A percentile compares a stretch with the other conserved stretches of the same genome.
Conservation (phyloP, 1,140 invertebrate genomes). For the Araneus ventricosus region DNA sequence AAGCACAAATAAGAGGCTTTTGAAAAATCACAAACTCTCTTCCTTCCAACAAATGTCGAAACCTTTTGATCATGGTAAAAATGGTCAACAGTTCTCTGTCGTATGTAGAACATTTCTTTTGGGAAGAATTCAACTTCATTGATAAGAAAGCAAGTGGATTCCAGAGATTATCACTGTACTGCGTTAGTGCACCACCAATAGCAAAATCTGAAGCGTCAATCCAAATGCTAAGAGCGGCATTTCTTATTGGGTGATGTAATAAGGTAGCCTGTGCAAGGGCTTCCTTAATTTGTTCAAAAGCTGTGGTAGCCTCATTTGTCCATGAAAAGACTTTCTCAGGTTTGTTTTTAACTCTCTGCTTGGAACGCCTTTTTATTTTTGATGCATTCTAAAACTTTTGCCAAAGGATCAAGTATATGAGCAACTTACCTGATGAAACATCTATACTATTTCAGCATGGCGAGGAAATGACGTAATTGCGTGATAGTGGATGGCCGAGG, state of each 20-base stretch:
- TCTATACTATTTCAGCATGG: no score
- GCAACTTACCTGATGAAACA: no score
- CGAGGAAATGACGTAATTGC: no score
- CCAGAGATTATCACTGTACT: not conserved
- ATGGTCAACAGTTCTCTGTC: conserved; percentile 77
- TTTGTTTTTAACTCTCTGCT: no score
- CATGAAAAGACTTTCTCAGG: no score
- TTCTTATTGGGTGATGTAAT: not conserved
- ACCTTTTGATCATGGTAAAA: not conserved
- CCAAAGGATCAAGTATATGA: no score
- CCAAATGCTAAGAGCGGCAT: not conserved
- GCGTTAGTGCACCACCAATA: not conserved
- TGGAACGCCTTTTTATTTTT: no score
- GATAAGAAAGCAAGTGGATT: not conserved
- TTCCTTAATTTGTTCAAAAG: not conserved
- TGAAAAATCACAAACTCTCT: not conserved
- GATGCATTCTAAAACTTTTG: no score
- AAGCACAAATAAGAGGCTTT: not conserved
- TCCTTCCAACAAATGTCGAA: not conserved
- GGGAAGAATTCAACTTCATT: not conserved
- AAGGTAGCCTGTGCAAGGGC: not conserved
- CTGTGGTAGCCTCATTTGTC: no score
- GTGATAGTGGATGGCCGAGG: no score
- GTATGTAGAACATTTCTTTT: conserved; percentile 76
- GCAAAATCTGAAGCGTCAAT: not conserved